Conservation (phyloP, 2,797 vertebrate genomes). For the Alca torda region DNA sequence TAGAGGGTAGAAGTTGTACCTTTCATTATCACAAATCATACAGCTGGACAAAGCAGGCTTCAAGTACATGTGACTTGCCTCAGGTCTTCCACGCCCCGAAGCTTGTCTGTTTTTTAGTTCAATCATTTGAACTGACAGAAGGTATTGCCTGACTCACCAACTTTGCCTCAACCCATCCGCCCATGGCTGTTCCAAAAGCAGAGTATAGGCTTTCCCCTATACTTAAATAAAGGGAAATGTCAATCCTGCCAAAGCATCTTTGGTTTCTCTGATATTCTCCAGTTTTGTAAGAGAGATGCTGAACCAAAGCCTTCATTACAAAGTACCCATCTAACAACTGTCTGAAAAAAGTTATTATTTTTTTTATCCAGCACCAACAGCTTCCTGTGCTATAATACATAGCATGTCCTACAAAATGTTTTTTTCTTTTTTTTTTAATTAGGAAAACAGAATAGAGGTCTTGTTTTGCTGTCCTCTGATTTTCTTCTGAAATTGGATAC, state of each 20-base stretch:
- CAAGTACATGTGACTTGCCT: not conserved
- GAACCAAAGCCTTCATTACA: not conserved
- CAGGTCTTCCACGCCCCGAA: not conserved
- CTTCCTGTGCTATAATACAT: not conserved
- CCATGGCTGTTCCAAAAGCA: not conserved
- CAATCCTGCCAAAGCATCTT: not conserved
- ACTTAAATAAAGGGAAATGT: not conserved
- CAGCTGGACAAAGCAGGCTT: not conserved
- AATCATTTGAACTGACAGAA: not conserved
- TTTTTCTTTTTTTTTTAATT: not conserved
- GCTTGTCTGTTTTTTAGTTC: not conserved
- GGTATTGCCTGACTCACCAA: not conserved
- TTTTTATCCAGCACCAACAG: not conserved
- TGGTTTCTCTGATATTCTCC: not conserved
- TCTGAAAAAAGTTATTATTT: not conserved
- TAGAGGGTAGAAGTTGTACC: not conserved
- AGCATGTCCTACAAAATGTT: not conserved
- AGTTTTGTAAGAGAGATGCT: not conserved
- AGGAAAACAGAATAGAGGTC: not conserved
- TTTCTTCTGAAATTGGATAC: not conserved
- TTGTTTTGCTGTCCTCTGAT: not conserved
- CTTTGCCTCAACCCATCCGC: not conserved
- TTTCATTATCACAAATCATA: not conserved
- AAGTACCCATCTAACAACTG: not conserved
- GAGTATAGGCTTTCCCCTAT: not conserved